phyloP scores from a whole-genome alignment of 1,140 invertebrate species.

The Mamestra configurata region DNA sequence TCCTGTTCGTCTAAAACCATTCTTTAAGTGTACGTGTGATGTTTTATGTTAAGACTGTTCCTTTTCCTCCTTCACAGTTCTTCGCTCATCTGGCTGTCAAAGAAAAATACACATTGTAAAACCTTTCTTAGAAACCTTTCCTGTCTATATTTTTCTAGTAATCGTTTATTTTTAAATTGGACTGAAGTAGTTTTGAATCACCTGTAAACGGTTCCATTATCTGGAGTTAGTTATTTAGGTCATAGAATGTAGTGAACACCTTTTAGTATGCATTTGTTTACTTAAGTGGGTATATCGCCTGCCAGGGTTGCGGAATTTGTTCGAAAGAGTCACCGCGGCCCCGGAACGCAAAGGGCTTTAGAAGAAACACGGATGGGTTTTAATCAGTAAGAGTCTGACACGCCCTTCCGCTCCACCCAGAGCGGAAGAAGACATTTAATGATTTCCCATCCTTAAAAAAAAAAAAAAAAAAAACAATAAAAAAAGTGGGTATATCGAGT shows the following conservation, averaged over 20 bases:
- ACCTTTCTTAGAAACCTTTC: background rate
- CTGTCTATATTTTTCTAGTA: background rate
- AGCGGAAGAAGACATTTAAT: no score
- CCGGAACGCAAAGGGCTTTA: no score
- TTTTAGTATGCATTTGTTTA: background rate
- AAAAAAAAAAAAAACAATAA: no score
- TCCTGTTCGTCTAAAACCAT: no score
- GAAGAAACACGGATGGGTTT: no score
- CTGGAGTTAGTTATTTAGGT: background rate
- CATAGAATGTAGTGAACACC: background rate
- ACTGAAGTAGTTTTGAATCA: background rate
- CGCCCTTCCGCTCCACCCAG: no score
- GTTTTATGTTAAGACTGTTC: background rate
- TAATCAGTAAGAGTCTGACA: no score
- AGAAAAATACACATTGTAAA: slow-evolving; percentile 30
- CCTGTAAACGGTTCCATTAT: background rate
- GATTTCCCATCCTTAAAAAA: no score
- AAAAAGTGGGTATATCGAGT: no score
- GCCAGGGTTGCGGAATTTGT: no score
- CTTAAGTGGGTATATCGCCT: no score
- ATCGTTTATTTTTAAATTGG: slow-evolving; percentile 13
- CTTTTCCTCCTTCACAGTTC: background rate
- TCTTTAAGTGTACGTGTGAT: background rate
- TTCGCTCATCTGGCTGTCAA: background rate
- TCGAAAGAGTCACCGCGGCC: no score